Evolutionary conservation across 2,113 vertebrate species (phyloP).

Genomic region (Atractosteus spatula): DNA sequence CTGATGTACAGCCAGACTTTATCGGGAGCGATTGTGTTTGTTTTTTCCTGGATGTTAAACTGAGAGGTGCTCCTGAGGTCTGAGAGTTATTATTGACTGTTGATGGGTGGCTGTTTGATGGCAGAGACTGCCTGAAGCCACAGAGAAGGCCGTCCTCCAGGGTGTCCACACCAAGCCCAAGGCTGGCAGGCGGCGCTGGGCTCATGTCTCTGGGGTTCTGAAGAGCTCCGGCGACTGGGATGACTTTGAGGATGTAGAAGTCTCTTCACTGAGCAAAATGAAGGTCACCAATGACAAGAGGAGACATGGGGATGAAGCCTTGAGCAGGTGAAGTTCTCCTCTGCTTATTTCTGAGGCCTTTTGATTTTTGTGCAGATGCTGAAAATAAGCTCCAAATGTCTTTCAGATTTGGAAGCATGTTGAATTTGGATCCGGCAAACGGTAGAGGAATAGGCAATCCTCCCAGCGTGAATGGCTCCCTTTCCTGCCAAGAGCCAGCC

Average conservation of each 20-base stretch:
- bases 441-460: slow-evolving; percentile 63
- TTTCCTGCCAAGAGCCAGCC: slow-evolving; percentile 70
- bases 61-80: no score
- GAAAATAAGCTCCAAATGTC: background rate
- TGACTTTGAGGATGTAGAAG: slow-evolving; percentile 74
- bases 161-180: slow-evolving; percentile 71
- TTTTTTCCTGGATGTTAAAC: no score
- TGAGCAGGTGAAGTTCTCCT: slow-evolving; percentile 64
- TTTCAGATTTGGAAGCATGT: slow-evolving; percentile 77
- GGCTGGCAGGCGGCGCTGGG: slow-evolving; percentile 77
- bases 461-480: slow-evolving; percentile 64
- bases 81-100: background rate
- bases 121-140: slow-evolving; percentile 63
- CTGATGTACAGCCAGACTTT: no score
- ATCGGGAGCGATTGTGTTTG: no score
- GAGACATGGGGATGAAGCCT: slow-evolving; percentile 64
- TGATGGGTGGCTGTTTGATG: background rate
- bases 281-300: slow-evolving; percentile 70
- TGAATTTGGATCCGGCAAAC: slow-evolving; percentile 79
- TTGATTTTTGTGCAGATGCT: background rate
- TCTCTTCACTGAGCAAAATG: slow-evolving; percentile 57
- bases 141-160: slow-evolving; percentile 65
- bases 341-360: background rate
- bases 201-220: slow-evolving; percentile 63
- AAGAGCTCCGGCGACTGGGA: slow-evolving; percentile 83